Conservation (phyloP, 2,888 invertebrate genomes). For the Agonopterix heracliana region DNA sequence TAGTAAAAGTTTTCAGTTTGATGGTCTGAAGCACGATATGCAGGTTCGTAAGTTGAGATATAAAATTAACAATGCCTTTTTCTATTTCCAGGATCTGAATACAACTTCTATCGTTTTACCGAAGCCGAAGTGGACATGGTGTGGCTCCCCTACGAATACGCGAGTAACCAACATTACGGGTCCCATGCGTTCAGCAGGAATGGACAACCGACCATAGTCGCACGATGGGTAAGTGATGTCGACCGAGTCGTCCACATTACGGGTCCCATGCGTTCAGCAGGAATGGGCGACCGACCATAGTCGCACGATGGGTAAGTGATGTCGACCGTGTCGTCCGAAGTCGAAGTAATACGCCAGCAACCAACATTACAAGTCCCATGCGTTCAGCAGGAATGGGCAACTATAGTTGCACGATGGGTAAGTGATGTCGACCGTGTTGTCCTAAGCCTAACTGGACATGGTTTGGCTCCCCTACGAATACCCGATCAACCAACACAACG, state of each 20-base stretch:
- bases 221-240: conserved; percentile 32
- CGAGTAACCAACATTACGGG: conserved; percentile 81
- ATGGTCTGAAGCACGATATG: conserved; percentile 9
- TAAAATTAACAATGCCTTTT: background rate
- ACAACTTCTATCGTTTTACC: conserved; percentile 71
- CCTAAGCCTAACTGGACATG: too few relatives aligned
- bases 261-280: conserved; percentile 1
- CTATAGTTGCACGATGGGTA: conserved; percentile 1
- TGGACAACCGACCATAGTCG: conserved; percentile 76
- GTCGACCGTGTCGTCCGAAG: background rate
- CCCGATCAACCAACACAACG: too few relatives aligned
- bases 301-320: conserved; percentile 8
- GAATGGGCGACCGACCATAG: background rate
- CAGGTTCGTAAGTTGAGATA: background rate
- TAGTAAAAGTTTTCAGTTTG: conserved; percentile 29
- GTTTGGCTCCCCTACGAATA: too few relatives aligned
- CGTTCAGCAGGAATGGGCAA: conserved; percentile 1
- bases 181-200: conserved; percentile 77
- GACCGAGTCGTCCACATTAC: background rate
- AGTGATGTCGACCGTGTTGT: too few relatives aligned
- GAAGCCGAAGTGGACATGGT: conserved; percentile 70
- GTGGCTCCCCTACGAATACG: conserved; percentile 78
- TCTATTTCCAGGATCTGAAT: conserved; percentile 1
- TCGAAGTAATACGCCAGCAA: conserved; percentile 6
- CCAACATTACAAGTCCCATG: background rate